Conservation (phyloP, 2,797 vertebrate species). For the Setipinna tenuifilis region DNA sequence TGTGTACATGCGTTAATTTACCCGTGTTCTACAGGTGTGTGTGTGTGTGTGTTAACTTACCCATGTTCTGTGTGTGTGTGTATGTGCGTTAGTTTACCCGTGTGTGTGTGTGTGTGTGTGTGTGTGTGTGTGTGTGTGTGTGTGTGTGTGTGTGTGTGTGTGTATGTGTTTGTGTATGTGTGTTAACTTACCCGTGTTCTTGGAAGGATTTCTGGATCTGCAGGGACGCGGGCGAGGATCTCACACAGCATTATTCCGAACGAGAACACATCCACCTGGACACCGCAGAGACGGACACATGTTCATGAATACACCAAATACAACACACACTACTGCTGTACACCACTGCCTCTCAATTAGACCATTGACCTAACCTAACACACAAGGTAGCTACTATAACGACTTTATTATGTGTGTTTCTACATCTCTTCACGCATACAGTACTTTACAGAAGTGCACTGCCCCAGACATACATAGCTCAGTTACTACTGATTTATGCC, state of each 20-base stretch:
- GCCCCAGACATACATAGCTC: too few species aligned
- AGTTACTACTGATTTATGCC: too few species aligned
- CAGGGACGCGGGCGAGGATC: slow-evolving; percentile 76
- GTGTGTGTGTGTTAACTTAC: background rate
- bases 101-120: background rate
- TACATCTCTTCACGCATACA: too few species aligned
- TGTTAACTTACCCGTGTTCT: slow-evolving; percentile 69
- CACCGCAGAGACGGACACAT: background rate
- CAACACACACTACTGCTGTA: too few species aligned
- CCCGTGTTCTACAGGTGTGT: slow-evolving; percentile 69
- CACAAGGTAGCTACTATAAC: too few species aligned
- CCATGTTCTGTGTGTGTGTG: slow-evolving; percentile 17
- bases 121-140: slow-evolving; percentile 5
- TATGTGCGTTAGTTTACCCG: background rate
- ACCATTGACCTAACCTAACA: too few species aligned
- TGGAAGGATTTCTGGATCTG: slow-evolving; percentile 77
- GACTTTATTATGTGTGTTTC: too few species aligned
- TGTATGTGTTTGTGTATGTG: background rate
- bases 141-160: background rate
- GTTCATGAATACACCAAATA: too few species aligned
- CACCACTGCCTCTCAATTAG: too few species aligned
- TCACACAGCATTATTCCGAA: slow-evolving; percentile 80
- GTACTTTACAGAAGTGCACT: too few species aligned
- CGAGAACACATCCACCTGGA: slow-evolving; percentile 80
- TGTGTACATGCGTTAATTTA: slow-evolving; percentile 42